phyloP scores from a whole-genome alignment of 2,113 vertebrate genomes.

The Trematomus loennbergii region DNA sequence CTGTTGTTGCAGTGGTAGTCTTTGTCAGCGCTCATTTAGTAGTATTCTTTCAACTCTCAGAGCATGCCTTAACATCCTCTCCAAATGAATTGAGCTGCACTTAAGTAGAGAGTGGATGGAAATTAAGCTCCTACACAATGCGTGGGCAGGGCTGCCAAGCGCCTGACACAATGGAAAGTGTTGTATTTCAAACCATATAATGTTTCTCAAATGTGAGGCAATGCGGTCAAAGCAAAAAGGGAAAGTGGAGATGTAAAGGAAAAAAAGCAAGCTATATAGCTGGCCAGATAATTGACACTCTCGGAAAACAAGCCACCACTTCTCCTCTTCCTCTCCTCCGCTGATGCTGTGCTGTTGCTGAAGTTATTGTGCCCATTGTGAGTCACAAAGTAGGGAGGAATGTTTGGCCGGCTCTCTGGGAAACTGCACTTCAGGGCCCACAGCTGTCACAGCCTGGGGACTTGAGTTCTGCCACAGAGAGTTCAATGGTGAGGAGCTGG shows the following conservation, averaged over 20 bases:
- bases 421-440: slow-evolving; percentile 88
- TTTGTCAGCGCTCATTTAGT: slow-evolving; percentile 71
- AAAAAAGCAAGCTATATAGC: slow-evolving; percentile 38
- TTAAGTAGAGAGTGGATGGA: slow-evolving; percentile 71
- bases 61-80: slow-evolving; percentile 72
- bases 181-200: slow-evolving; percentile 77
- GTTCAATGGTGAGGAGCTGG: slow-evolving; percentile 88
- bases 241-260: slow-evolving; percentile 39
- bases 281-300: slow-evolving; percentile 73
- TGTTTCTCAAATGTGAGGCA: slow-evolving; percentile 68
- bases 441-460: slow-evolving; percentile 88
- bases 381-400: slow-evolving; percentile 84
- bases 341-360: slow-evolving; percentile 75
- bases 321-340: slow-evolving; percentile 69
- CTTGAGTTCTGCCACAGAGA: slow-evolving; percentile 88
- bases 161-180: slow-evolving; percentile 72
- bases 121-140: slow-evolving; percentile 75
- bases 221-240: slow-evolving; percentile 45
- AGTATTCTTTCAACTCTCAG: slow-evolving; percentile 72
- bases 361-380: slow-evolving; percentile 81
- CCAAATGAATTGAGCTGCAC: slow-evolving; percentile 74
- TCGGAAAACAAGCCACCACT: slow-evolving; percentile 73
- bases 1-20: slow-evolving; percentile 46
- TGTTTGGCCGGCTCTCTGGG: slow-evolving; percentile 90
- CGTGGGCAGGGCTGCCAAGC: slow-evolving; percentile 67